Conservation (phyloP, 1,140 invertebrate species). For the Spodoptera frugiperda region DNA sequence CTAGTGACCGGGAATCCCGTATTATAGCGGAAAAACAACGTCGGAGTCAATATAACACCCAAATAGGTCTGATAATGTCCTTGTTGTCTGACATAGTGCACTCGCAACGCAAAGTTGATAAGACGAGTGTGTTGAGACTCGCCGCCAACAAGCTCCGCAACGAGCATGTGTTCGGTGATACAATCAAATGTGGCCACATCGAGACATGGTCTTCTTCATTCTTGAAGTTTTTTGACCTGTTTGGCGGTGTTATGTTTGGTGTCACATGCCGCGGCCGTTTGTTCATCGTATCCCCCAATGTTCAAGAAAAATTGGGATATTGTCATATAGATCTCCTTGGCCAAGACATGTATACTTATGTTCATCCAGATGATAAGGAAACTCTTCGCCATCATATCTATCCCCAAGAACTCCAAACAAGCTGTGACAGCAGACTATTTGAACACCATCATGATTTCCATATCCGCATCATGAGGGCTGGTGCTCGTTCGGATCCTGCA, state of each 20-base stretch:
- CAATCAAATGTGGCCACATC: conserved; percentile 79
- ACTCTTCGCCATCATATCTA: conserved; percentile 91
- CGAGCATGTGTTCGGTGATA: conserved; percentile 87
- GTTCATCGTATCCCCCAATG: conserved; percentile 94
- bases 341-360: conserved; percentile 93
- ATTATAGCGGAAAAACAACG: conserved; percentile 96
- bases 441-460: conserved; percentile 86
- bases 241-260: conserved; percentile 92
- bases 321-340: conserved; percentile 95
- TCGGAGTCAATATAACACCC: conserved; percentile 95
- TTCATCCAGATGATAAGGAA: conserved; percentile 92
- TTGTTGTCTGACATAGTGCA: conserved; percentile 94
- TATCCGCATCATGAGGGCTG: conserved; percentile 88
- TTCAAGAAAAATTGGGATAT: conserved; percentile 94
- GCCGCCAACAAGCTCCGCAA: conserved; percentile 92
- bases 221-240: conserved; percentile 86
- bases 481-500: conserved; percentile 89
- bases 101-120: conserved; percentile 94
- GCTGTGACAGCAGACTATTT: conserved; percentile 70
- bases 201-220: conserved; percentile 81
- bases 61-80: conserved; percentile 93
- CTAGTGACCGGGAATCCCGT: conserved; percentile 90
- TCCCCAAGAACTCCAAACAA: conserved; percentile 83
- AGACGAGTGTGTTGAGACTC: conserved; percentile 95
- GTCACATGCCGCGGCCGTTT: conserved; percentile 94